phyloP scores from a whole-genome alignment of 2,113 vertebrate genomes.

The Apodemus sylvaticus region DNA sequence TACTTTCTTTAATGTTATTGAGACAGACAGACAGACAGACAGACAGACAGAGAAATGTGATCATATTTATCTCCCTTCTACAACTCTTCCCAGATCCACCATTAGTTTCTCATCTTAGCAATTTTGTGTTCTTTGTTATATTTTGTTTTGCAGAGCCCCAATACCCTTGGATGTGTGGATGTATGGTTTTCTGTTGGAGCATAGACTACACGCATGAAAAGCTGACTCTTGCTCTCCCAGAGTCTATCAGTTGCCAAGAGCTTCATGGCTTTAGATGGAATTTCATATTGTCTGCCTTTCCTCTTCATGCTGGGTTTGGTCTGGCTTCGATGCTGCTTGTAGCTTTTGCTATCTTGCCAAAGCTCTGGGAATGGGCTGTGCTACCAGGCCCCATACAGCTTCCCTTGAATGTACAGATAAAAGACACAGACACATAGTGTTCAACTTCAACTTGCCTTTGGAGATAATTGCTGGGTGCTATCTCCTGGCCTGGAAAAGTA shows the following conservation, averaged over 20 bases:
- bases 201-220: background rate
- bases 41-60: background rate
- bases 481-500: too few species aligned
- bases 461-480: too few species aligned
- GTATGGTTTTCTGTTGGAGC: background rate
- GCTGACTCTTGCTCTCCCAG: background rate
- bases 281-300: background rate
- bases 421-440: too few species aligned
- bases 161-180: background rate
- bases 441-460: too few species aligned
- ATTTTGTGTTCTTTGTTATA: background rate
- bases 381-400: too few species aligned
- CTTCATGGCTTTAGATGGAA: background rate
- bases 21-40: background rate
- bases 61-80: background rate
- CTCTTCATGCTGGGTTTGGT: background rate
- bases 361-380: too few species aligned
- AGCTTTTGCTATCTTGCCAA: too few species aligned
- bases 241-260: background rate
- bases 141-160: too few species aligned
- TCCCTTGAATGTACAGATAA: too few species aligned
- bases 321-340: too few species aligned
- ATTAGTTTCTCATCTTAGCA: background rate
- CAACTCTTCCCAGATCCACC: background rate
- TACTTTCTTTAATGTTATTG: background rate